phyloP scores from a whole-genome alignment of 2,797 vertebrate species.

The Rhinella marina region DNA sequence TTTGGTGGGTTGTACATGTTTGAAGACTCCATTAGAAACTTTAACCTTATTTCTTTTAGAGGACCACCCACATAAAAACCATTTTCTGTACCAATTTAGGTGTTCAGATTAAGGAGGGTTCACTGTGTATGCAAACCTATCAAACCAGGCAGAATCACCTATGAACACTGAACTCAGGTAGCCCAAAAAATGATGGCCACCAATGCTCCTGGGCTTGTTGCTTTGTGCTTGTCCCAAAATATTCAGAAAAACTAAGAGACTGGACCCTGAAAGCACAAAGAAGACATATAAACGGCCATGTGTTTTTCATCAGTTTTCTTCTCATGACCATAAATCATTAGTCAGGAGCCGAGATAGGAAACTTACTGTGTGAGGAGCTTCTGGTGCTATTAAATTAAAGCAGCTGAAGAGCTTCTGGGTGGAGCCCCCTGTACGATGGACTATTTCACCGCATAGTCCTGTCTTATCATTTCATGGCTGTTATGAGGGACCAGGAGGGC shows the following conservation, averaged over 20 bases:
- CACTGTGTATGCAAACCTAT: no score
- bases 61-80: no score
- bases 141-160: background rate
- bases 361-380: background rate
- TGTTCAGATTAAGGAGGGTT: no score
- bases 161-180: background rate
- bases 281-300: constrained; percentile 19
- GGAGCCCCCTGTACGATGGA: background rate
- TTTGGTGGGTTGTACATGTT: no score
- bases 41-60: no score
- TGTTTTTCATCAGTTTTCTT: constrained; percentile 26
- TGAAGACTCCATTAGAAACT: no score
- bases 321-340: constrained; percentile 25
- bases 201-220: background rate
- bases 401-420: constrained; percentile 10
- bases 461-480: background rate
- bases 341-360: background rate
- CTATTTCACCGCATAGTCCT: background rate
- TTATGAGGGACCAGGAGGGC: background rate
- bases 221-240: background rate
- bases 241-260: background rate
- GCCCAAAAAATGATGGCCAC: background rate
- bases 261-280: background rate
- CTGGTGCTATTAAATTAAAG: constrained; percentile 45
- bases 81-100: no score